Evolutionary conservation across 2,888 invertebrate species (phyloP).

Genomic region (Brachypalpus laphriformis): DNA sequence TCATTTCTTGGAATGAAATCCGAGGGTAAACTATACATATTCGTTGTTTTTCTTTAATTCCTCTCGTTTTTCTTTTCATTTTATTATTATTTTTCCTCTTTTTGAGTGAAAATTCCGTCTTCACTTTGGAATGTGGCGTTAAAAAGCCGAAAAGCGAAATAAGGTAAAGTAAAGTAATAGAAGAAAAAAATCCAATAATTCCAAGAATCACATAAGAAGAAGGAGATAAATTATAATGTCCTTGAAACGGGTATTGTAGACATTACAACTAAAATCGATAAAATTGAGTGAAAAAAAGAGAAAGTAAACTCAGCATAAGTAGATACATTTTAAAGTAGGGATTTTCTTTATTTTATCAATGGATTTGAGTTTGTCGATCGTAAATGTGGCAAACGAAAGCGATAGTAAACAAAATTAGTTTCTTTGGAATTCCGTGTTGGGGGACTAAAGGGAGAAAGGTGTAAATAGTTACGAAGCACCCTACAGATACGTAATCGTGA

Average conservation of each 20-base stretch:
- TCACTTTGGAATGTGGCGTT: slow-evolving; percentile 30
- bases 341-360: slow-evolving; percentile 12
- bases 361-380: not conserved
- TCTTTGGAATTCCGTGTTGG: not conserved
- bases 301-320: not conserved
- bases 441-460: slow-evolving; percentile 21
- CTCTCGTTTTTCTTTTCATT: slow-evolving; percentile 16
- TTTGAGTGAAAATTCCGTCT: slow-evolving; percentile 32
- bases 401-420: slow-evolving; percentile 12
- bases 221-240: slow-evolving; percentile 40
- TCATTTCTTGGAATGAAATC: slow-evolving; percentile 52
- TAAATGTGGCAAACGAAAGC: not conserved
- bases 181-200: not conserved
- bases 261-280: slow-evolving; percentile 25
- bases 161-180: not conserved
- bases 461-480: slow-evolving; percentile 10
- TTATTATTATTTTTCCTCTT: slow-evolving; percentile 23
- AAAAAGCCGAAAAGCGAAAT: slow-evolving; percentile 25
- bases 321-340: not conserved
- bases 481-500: not conserved
- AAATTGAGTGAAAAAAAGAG: slow-evolving; percentile 13
- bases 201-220: slow-evolving; percentile 19
- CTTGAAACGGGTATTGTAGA: slow-evolving; percentile 21
- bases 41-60: slow-evolving; percentile 36
- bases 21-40: slow-evolving; percentile 41